These are phyloP conservation scores for Hyalella azteca DNA, from an alignment of 2,888 invertebrate species.

Conservation along the genomic window DNA sequence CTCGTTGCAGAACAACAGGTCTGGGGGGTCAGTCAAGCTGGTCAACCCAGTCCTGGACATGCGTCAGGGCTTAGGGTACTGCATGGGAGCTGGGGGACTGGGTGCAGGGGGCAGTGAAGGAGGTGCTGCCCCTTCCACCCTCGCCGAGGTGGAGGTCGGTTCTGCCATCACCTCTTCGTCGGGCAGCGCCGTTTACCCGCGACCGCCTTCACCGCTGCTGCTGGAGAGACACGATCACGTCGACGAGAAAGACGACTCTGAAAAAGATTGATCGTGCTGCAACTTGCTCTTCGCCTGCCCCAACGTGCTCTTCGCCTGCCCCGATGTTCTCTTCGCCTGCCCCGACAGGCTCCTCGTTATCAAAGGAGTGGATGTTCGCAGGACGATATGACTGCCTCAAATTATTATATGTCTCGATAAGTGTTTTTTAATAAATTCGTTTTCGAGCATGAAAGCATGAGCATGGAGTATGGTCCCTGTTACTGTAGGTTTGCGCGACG, in stretches of 20 bases:
- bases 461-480: too few relatives aligned
- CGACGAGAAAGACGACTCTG: conserved; percentile 9
- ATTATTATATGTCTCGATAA: too few relatives aligned
- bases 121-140: conserved; percentile 3
- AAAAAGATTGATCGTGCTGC: conserved; percentile 19
- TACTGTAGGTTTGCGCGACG: too few relatives aligned
- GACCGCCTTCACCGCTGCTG: conserved; percentile 12
- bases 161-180: conserved; percentile 20
- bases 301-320: too few relatives aligned
- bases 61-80: not conserved
- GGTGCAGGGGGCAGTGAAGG: conserved; percentile 11
- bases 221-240: not conserved
- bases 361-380: too few relatives aligned
- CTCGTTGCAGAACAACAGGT: conserved; percentile 7
- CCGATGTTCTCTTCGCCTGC: too few relatives aligned
- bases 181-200: not conserved
- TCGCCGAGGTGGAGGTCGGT: conserved; percentile 12
- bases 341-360: too few relatives aligned
- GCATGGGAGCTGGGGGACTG: conserved; percentile 18
- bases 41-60: conserved; percentile 12
- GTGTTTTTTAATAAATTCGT: too few relatives aligned
- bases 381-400: too few relatives aligned
- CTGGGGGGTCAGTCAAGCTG: not conserved
- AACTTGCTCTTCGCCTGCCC: too few relatives aligned
- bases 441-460: too few relatives aligned